These are phyloP conservation scores for Orchesella cincta DNA, from an alignment of 1,140 invertebrate species.

Conservation along the genomic window DNA sequence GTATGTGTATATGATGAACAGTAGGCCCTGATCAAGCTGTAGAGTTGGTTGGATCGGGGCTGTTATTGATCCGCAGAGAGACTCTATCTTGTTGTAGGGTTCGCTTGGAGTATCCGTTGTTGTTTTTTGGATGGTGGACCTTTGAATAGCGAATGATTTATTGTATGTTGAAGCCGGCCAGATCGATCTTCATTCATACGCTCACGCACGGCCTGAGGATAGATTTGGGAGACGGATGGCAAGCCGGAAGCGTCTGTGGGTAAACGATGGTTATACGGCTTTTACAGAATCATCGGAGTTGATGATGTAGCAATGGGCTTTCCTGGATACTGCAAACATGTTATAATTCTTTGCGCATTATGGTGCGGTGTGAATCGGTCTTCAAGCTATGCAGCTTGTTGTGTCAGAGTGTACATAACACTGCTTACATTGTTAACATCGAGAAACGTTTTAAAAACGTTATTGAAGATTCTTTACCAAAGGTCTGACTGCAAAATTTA, in stretches of 20 bases:
- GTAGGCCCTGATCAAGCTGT: not conserved
- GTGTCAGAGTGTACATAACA: constrained; percentile 35
- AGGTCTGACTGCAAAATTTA: constrained; percentile 30
- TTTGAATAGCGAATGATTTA: constrained; percentile 31
- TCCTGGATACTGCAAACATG: constrained; percentile 29
- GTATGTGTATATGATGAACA: not conserved
- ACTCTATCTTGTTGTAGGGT: not conserved
- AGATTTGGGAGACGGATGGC: too few species aligned
- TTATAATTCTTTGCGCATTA: constrained; percentile 29
- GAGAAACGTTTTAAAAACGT: constrained; percentile 16
- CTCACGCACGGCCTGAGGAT: too few species aligned
- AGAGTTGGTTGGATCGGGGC: not conserved
- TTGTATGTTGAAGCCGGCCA: constrained; percentile 39
- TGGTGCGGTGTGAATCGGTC: constrained; percentile 37
- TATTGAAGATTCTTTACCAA: constrained; percentile 36
- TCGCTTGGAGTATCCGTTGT: not conserved
- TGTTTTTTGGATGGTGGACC: too few species aligned
- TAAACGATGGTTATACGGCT: constrained; percentile 36
- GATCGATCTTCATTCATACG: constrained; percentile 26
- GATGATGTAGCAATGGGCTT: constrained; percentile 12
- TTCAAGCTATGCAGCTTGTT: constrained; percentile 30
- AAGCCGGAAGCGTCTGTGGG: too few species aligned
- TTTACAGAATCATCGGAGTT: constrained; percentile 21
- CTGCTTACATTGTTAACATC: not conserved
- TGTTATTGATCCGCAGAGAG: too few species aligned